phyloP scores from a whole-genome alignment of 1,140 invertebrate species.

The Drosophila nigromelanica region DNA sequence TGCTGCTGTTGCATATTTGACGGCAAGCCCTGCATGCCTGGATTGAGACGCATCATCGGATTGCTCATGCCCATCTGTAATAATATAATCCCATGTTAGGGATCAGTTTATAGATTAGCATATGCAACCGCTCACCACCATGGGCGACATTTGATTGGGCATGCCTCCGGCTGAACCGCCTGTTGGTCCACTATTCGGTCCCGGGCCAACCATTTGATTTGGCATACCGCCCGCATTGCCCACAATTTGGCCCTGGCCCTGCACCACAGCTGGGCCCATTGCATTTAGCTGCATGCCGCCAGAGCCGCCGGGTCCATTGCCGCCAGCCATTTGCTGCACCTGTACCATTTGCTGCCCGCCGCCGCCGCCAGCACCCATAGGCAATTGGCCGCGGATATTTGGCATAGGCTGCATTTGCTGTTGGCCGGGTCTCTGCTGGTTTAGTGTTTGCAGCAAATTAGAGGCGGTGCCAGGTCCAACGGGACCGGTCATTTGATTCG shows the following conservation, averaged over 20 bases:
- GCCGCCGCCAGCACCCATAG: slow-evolving; percentile 53
- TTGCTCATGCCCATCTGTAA: slow-evolving; percentile 62
- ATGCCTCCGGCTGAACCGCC: slow-evolving; percentile 54
- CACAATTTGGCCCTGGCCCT: slow-evolving; percentile 83
- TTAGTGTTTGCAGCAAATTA: slow-evolving; percentile 75
- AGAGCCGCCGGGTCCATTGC: slow-evolving; percentile 77
- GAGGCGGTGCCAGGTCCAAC: slow-evolving; percentile 73
- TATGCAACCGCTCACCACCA: slow-evolving; percentile 24
- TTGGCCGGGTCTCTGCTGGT: slow-evolving; percentile 78
- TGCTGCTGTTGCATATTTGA: slow-evolving; percentile 69
- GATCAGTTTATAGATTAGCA: neutral
- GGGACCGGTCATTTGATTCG: slow-evolving; percentile 84
- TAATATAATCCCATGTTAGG: neutral
- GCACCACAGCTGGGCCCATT: slow-evolving; percentile 69
- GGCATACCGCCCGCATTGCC: slow-evolving; percentile 82
- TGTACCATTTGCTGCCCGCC: slow-evolving; percentile 71
- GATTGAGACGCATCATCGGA: slow-evolving; percentile 79
- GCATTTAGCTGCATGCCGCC: slow-evolving; percentile 74
- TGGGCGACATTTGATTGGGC: slow-evolving; percentile 42
- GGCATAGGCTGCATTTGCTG: slow-evolving; percentile 80
- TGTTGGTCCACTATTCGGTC: slow-evolving; percentile 75
- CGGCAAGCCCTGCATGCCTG: slow-evolving; percentile 75
- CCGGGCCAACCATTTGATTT: slow-evolving; percentile 82
- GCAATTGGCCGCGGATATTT: slow-evolving; percentile 73
- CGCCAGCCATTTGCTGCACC: slow-evolving; percentile 84